These are phyloP conservation scores for Hirtodrosophila duncani DNA, from an alignment of 2,888 invertebrate species.

Conservation along the genomic window DNA sequence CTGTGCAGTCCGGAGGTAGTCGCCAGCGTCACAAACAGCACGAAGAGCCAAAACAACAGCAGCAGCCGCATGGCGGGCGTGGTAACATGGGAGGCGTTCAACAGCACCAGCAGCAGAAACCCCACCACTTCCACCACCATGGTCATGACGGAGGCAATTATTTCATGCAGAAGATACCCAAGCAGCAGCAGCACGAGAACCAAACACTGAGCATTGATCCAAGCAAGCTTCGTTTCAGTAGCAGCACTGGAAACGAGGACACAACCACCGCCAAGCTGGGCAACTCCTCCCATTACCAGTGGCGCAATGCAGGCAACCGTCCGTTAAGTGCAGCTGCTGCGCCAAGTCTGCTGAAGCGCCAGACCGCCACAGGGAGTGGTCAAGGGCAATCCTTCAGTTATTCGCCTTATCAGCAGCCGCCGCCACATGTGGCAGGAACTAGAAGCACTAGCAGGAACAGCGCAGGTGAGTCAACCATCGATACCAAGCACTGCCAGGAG, in stretches of 20 bases:
- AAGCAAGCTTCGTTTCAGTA: slow-evolving; percentile 70
- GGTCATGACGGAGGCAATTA: slow-evolving; percentile 42
- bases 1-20: slow-evolving; percentile 14
- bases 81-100: slow-evolving; percentile 20
- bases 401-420: slow-evolving; percentile 35
- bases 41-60: slow-evolving; percentile 36
- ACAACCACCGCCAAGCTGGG: slow-evolving; percentile 62
- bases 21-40: slow-evolving; percentile 37
- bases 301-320: slow-evolving; percentile 56
- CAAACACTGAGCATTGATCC: slow-evolving; percentile 64
- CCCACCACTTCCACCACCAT: slow-evolving; percentile 23
- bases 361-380: too few species aligned
- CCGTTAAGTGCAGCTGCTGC: slow-evolving; percentile 32
- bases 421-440: slow-evolving; percentile 1
- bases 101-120: slow-evolving; percentile 38
- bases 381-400: slow-evolving; percentile 24
- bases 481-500: slow-evolving; percentile 53
- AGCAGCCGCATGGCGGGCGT: slow-evolving; percentile 16
- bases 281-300: slow-evolving; percentile 57
- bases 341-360: slow-evolving; percentile 42
- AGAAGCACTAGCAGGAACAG: slow-evolving; percentile 18
- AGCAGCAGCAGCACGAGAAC: slow-evolving; percentile 63
- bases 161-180: slow-evolving; percentile 60
- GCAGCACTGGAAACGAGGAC: slow-evolving; percentile 50
- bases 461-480: slow-evolving; percentile 3